phyloP scores from a whole-genome alignment of 2,888 invertebrate genomes.

The Barypeithes pellucidus region DNA sequence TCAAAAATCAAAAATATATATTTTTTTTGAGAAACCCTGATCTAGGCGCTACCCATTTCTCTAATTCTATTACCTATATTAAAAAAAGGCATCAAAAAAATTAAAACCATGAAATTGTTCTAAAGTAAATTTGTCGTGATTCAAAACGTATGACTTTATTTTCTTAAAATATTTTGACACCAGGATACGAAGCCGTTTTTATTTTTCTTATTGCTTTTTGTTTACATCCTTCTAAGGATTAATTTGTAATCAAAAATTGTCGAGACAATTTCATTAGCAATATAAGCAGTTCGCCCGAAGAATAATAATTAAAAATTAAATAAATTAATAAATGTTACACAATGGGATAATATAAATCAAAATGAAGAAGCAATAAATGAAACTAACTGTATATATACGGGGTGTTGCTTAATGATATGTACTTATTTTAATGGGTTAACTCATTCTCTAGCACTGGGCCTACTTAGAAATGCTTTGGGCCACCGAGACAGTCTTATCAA shows the following conservation, averaged over 20 bases:
- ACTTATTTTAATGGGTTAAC: too few relatives aligned
- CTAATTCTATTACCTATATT: too few relatives aligned
- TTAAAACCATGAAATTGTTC: too few relatives aligned
- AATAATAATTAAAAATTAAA: slow-evolving; percentile 25
- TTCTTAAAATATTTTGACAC: background rate
- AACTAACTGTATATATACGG: slow-evolving; percentile 7
- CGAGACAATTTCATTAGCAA: slow-evolving; percentile 22
- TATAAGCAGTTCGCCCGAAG: slow-evolving; percentile 5
- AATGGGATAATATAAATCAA: slow-evolving; percentile 17
- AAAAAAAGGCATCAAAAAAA: too few relatives aligned
- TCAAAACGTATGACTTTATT: slow-evolving; percentile 2
- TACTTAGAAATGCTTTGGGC: too few relatives aligned
- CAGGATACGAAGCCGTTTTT: slow-evolving; percentile 12
- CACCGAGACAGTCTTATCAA: too few relatives aligned
- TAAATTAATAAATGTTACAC: slow-evolving; percentile 23
- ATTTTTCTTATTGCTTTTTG: slow-evolving; percentile 25
- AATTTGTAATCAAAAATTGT: slow-evolving; percentile 23
- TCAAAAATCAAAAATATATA: too few relatives aligned
- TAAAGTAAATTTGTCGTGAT: background rate
- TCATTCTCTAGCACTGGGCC: too few relatives aligned
- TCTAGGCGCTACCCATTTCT: too few relatives aligned
- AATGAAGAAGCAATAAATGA: slow-evolving; percentile 10
- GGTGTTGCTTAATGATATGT: too few relatives aligned
- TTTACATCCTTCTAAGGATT: slow-evolving; percentile 18
- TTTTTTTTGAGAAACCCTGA: too few relatives aligned